These are phyloP conservation scores for Drosophila bocki DNA, from an alignment of 1,140 invertebrate species.

Conservation along the genomic window DNA sequence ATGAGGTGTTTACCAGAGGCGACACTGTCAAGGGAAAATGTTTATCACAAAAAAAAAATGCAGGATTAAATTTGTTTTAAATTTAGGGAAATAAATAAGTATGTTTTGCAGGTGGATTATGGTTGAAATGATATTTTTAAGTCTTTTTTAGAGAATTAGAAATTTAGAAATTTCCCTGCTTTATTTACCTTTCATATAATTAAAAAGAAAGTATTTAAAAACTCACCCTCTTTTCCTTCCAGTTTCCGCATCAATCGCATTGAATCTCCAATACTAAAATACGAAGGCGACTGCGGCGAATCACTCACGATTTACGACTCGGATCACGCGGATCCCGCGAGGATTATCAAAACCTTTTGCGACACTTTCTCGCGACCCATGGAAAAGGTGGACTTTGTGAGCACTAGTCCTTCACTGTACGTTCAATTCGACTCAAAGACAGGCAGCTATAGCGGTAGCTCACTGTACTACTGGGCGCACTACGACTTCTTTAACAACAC, in stretches of 20 bases:
- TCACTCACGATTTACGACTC: constrained; percentile 95
- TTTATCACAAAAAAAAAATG: not conserved
- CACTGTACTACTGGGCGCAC: constrained; percentile 95
- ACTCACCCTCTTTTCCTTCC: constrained; percentile 29
- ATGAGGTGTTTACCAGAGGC: constrained; percentile 20
- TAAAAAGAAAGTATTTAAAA: not conserved
- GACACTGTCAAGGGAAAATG: not conserved
- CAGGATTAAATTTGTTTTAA: too few species aligned
- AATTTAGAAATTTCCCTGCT: too few species aligned
- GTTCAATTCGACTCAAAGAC: constrained; percentile 95
- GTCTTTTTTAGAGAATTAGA: not conserved
- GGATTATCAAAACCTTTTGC: constrained; percentile 96
- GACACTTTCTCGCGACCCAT: constrained; percentile 95
- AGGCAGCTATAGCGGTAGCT: constrained; percentile 94
- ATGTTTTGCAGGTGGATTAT: not conserved
- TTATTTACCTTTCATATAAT: not conserved
- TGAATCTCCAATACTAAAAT: constrained; percentile 93
- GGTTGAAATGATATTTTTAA: too few species aligned
- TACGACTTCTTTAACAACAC: constrained; percentile 97
- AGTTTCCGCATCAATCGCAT: constrained; percentile 95
- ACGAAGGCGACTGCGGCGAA: constrained; percentile 94
- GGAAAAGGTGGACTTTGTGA: constrained; percentile 96
- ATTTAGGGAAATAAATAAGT: not conserved
- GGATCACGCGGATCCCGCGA: constrained; percentile 92
- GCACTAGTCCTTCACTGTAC: constrained; percentile 93